Evolutionary conservation across 2,888 invertebrate species (phyloP).

Genomic region (Macrosiphum euphorbiae): DNA sequence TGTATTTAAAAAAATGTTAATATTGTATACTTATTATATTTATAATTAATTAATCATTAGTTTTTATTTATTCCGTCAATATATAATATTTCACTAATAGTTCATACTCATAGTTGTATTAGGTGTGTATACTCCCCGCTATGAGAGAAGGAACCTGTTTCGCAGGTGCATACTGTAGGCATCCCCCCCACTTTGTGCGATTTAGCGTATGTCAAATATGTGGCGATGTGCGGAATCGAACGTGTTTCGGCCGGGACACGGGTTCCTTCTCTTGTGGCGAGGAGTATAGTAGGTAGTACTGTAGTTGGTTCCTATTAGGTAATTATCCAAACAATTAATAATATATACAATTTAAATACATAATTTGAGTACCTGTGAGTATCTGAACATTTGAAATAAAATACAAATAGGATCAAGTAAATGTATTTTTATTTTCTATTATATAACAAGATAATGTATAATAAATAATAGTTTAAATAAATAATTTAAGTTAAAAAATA

Average conservation of each 20-base stretch:
- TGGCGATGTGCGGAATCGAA: too few relatives aligned
- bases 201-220: too few relatives aligned
- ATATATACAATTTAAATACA: neutral
- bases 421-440: conserved; percentile 23
- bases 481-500: conserved; percentile 31
- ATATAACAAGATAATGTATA: conserved; percentile 6
- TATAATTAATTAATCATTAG: neutral
- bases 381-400: neutral
- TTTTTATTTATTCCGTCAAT: neutral
- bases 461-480: conserved; percentile 34
- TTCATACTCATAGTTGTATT: neutral
- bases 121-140: neutral
- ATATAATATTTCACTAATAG: neutral
- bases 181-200: too few relatives aligned
- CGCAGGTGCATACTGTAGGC: too few relatives aligned
- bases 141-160: too few relatives aligned
- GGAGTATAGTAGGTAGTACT: neutral
- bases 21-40: neutral
- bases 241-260: too few relatives aligned
- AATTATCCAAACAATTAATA: neutral
- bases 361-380: neutral
- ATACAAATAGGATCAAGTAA: neutral
- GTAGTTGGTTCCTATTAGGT: neutral
- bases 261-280: too few relatives aligned
- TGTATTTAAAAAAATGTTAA: neutral